Evolutionary conservation across 1,140 invertebrate species (phyloP).

Genomic region (Acromyrmex charruanus): DNA sequence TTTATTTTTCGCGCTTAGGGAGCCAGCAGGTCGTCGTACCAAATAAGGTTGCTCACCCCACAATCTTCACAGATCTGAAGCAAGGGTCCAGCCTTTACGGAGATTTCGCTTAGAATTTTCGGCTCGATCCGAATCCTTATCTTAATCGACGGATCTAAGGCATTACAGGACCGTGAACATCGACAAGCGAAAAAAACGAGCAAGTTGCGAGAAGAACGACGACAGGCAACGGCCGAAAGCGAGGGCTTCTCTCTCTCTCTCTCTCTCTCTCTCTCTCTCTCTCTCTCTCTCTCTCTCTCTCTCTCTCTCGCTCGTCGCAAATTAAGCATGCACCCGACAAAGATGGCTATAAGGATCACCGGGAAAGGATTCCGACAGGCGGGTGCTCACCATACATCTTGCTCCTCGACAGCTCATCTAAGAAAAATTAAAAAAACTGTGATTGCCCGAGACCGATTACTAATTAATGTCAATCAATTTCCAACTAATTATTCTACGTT

Average conservation of each 20-base stretch:
- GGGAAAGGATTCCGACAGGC: constrained; percentile 40
- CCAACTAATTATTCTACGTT: constrained; percentile 25
- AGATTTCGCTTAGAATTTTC: constrained; percentile 70
- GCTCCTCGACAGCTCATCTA: constrained; percentile 17
- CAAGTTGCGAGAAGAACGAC: constrained; percentile 25
- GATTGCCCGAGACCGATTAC: constrained; percentile 26
- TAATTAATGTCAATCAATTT: constrained; percentile 52
- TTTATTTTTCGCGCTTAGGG: constrained; percentile 11
- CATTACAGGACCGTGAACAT: constrained; percentile 20
- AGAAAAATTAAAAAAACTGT: not conserved
- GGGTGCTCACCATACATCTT: constrained; percentile 49
- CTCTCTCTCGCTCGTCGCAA: constrained; percentile 40
- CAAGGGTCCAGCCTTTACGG: constrained; percentile 62
- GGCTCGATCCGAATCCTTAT: constrained; percentile 63
- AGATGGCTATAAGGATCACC: constrained; percentile 53
- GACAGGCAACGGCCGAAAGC: constrained; percentile 2
- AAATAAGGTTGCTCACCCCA: constrained; percentile 76
- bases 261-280: constrained; percentile 24
- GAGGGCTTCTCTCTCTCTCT: not conserved
- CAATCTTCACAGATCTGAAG: constrained; percentile 25
- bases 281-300: too few species aligned
- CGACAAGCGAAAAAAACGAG: constrained; percentile 37
- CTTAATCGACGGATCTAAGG: constrained; percentile 73
- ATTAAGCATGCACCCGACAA: constrained; percentile 58
- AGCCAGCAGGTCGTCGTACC: constrained; percentile 43